These are phyloP conservation scores for Campoplex nolae DNA, from an alignment of 2,888 invertebrate genomes.

Conservation along the genomic window DNA sequence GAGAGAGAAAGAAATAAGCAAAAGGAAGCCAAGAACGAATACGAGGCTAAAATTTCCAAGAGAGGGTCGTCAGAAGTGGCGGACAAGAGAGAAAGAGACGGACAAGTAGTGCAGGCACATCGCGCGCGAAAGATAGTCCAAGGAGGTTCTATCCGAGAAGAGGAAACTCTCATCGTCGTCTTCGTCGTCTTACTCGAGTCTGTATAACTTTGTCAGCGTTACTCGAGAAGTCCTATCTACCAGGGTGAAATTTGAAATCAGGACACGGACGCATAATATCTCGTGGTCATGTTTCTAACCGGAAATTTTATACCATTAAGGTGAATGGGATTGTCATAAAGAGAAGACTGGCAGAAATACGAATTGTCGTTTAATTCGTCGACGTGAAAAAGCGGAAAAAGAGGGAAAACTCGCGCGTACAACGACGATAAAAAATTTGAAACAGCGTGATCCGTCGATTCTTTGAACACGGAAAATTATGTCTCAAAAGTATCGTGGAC, in stretches of 20 bases:
- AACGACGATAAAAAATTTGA: not conserved
- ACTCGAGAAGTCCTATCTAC: slow-evolving; percentile 55
- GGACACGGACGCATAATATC: slow-evolving; percentile 35
- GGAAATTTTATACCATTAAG: slow-evolving; percentile 11
- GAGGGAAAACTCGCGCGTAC: not conserved
- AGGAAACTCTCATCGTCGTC: slow-evolving; percentile 30
- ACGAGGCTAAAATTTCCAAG: slow-evolving; percentile 34
- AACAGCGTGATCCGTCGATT: not conserved
- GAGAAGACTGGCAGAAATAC: not conserved
- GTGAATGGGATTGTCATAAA: slow-evolving; percentile 13
- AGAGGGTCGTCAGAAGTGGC: slow-evolving; percentile 55
- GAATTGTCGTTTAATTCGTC: not conserved
- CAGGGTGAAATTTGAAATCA: slow-evolving; percentile 51
- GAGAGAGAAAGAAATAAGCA: slow-evolving; percentile 32
- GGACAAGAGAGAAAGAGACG: slow-evolving; percentile 50
- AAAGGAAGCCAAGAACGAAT: slow-evolving; percentile 1
- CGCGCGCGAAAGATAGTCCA: slow-evolving; percentile 52
- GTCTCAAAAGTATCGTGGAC: not conserved
- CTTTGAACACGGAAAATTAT: not conserved
- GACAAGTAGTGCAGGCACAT: slow-evolving; percentile 48
- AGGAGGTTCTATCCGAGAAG: slow-evolving; percentile 39
- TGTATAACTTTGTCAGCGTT: slow-evolving; percentile 71
- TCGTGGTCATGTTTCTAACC: slow-evolving; percentile 10
- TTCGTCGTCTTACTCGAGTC: slow-evolving; percentile 58
- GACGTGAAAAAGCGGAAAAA: not conserved